phyloP scores from a whole-genome alignment of 2,888 invertebrate species.

The Oxyteleia sp. region DNA sequence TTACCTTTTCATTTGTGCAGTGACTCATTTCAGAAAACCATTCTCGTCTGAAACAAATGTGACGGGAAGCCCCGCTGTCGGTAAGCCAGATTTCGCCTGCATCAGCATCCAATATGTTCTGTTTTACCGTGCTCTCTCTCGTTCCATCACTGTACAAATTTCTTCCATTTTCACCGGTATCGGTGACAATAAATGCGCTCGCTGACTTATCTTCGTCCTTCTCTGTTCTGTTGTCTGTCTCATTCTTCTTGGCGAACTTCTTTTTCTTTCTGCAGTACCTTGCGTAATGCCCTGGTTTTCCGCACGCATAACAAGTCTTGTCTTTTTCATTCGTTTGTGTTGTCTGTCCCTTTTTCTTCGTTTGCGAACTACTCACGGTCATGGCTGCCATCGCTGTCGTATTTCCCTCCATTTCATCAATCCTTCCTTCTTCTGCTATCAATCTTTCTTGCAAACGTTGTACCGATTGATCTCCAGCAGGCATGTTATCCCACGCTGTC shows the following conservation, averaged over 20 bases:
- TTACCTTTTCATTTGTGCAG: neutral
- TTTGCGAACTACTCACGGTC: neutral
- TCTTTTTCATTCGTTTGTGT: too few species aligned
- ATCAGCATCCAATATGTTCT: neutral
- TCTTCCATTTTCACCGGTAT: too few species aligned
- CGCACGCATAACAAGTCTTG: too few species aligned
- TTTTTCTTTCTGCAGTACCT: neutral
- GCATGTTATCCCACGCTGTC: too few species aligned
- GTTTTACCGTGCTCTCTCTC: neutral
- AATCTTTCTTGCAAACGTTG: too few species aligned
- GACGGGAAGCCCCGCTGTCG: constrained; percentile 6
- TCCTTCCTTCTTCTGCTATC: neutral
- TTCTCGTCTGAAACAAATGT: constrained; percentile 1
- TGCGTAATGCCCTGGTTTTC: neutral
- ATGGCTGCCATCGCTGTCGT: neutral
- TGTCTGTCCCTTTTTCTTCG: too few species aligned
- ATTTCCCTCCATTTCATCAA: neutral
- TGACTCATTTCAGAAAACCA: neutral
- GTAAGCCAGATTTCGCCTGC: neutral
- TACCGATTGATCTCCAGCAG: too few species aligned
- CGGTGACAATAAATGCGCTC: neutral
- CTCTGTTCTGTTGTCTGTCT: too few species aligned
- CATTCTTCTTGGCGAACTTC: too few species aligned
- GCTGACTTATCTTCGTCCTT: neutral
- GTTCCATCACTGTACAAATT: too few species aligned